phyloP scores from a whole-genome alignment of 2,888 invertebrate genomes.

The Cephus pygmeus region DNA sequence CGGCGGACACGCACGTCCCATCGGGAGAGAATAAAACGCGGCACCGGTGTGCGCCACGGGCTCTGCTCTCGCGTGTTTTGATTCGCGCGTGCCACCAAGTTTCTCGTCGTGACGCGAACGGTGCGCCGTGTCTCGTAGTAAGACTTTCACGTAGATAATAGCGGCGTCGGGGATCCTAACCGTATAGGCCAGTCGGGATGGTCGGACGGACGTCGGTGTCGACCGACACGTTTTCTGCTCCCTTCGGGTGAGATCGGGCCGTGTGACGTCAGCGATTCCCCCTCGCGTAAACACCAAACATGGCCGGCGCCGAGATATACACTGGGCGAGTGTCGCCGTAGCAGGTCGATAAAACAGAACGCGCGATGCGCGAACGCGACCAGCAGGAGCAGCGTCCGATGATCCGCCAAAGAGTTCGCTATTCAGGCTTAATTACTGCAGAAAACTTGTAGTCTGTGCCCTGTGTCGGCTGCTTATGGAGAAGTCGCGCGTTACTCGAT shows the following conservation, averaged over 20 bases:
- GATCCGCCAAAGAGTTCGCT: background rate
- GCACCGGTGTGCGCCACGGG: conserved; percentile 20
- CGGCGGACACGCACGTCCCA: conserved; percentile 54
- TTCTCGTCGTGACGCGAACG: background rate
- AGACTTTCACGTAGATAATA: background rate
- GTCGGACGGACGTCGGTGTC: background rate
- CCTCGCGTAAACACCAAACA: conserved; percentile 66
- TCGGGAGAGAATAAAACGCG: conserved; percentile 37
- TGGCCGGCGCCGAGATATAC: conserved; percentile 61
- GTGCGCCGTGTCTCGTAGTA: background rate
- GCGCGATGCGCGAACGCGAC: background rate
- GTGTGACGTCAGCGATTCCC: conserved; percentile 62
- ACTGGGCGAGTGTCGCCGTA: conserved; percentile 35
- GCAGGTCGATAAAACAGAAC: conserved; percentile 26
- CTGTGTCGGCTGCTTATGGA: conserved; percentile 4
- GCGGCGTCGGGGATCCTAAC: background rate
- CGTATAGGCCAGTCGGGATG: background rate
- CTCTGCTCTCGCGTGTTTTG: background rate
- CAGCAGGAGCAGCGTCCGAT: conserved; percentile 5
- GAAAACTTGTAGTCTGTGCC: background rate
- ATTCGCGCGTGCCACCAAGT: background rate
- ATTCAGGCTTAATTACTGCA: background rate
- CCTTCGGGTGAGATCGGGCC: conserved; percentile 53
- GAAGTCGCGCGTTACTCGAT: conserved; percentile 41
- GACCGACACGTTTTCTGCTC: conserved; percentile 44